Percentiles rank a stretch among this genome's conserved stretches.
Conservation (phyloP, 2,888 invertebrate genomes). For the Aleiodes leptofemur region DNA sequence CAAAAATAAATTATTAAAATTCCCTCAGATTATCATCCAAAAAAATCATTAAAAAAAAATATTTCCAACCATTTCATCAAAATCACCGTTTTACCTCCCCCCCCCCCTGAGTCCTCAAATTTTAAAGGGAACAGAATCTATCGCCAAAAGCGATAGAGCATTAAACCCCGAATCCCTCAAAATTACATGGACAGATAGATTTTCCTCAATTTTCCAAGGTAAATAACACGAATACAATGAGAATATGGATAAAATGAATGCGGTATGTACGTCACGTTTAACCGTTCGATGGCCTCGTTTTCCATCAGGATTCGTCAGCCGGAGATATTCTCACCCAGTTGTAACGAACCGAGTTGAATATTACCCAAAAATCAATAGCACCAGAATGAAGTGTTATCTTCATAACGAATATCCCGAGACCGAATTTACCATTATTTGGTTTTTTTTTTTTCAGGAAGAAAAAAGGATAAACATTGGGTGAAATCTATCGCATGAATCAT, state of each 20-base stretch:
- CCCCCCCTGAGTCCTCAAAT: no score
- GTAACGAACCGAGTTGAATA: constrained; percentile 25
- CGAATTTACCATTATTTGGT: neutral
- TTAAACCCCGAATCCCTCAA: no score
- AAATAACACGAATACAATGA: constrained; percentile 10
- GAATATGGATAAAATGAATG: constrained; percentile 5
- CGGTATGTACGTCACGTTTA: constrained; percentile 29
- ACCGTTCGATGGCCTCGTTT: constrained; percentile 25
- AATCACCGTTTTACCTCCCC: no score
- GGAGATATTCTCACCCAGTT: constrained; percentile 12
- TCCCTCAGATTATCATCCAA: no score
- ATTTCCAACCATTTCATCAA: no score
- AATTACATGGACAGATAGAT: no score
- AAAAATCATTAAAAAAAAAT: no score
- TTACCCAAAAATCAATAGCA: constrained; percentile 14
- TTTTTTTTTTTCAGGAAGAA: neutral
- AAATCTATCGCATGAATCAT: constrained; percentile 1
- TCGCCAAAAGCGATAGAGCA: no score
- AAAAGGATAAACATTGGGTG: no score
- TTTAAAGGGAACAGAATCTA: no score
- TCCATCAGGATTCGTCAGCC: constrained; percentile 18
- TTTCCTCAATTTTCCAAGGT: constrained; percentile 4
- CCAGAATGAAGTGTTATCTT: constrained; percentile 13
- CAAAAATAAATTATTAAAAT: no score
- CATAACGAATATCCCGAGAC: neutral